Evolutionary conservation across 35 echinoderm and acorn worm species (phyloP).

Genomic region (Apostichopus japonicus): DNA sequence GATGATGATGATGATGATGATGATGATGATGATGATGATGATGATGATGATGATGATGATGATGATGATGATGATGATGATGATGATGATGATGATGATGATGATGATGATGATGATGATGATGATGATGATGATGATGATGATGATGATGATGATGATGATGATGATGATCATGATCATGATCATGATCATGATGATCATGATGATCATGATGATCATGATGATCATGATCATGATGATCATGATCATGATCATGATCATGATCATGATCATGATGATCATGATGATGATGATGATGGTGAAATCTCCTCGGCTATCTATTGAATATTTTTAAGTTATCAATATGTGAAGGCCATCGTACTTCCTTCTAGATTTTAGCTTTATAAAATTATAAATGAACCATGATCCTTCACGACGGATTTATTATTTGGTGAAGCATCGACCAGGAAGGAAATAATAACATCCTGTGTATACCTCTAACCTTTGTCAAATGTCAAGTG

Average conservation of each 20-base stretch:
- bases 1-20: conserved; percentile 37
- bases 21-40: conserved; percentile 47
- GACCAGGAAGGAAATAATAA: no score
- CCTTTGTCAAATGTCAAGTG: no score
- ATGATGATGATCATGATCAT: conserved; percentile 48
- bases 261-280: conserved; percentile 41
- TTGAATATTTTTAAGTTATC: no score
- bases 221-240: conserved; percentile 42
- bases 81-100: conserved; percentile 50
- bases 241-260: conserved; percentile 37
- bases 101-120: conserved; percentile 37
- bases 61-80: conserved; percentile 51
- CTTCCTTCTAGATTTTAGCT: no score
- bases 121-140: conserved; percentile 49
- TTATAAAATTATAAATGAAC: no score
- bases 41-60: conserved; percentile 48
- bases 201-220: conserved; percentile 45
- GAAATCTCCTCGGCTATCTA: not conserved
- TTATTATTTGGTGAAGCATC: no score
- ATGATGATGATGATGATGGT: conserved; percentile 34
- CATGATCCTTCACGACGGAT: no score
- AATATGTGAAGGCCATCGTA: no score
- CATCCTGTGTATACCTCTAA: no score
- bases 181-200: conserved; percentile 15
- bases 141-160: conserved; percentile 61